Base-by-base conservation (phyloP, 64 coral and sea anemone genomes). In the Montipora capricornis region DNA sequence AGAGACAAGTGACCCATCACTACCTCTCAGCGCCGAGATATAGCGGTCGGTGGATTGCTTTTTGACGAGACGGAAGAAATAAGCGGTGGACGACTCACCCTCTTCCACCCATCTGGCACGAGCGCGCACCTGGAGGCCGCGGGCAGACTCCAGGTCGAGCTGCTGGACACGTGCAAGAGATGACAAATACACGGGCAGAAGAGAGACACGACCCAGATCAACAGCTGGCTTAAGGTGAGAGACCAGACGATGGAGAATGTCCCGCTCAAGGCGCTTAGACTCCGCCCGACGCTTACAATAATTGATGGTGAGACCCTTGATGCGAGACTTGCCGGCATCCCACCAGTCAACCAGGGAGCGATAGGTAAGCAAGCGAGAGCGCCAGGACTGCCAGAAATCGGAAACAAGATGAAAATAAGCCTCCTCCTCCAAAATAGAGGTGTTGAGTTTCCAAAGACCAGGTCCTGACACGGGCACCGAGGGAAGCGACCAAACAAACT, bases 41-140 rank as follows among this genome's bases (percentile, higher is more conserved):
- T 19, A 12, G 12, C 22, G 2, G 6, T 69, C 44, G 2, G 52
- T 37, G 2, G 60, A 16, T 5, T 29, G 4, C 76, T 90, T 68
- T 76, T 90, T 75, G 3, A 7, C 52, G 2, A 90, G 19, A 0
- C 88, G 10, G 1, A 79, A 69, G 50, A 92, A 92, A 47, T 84
- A 92, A 12, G 80, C 68, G 0, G 80, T 75, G 6, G 90, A 92
- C 2, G 81, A 55, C 8, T 92, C 90, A 0, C 90, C 90, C 15
- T 84, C 80, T 6, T 92, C 90, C 20, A 85, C 37, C 90, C 90
- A 92, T 9, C 44, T 47, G 4, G n/a, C 70, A 4, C 73, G 8
- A 1, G 81, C 80, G 2, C 92, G 16, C 5, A 94, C 47, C 57
- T 94, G 86, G 37, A 86, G 77, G 2, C 77, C 78, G 2, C 29